phyloP scores from a whole-genome alignment of 2,113 vertebrate genomes.

The Calidris pugnax region DNA sequence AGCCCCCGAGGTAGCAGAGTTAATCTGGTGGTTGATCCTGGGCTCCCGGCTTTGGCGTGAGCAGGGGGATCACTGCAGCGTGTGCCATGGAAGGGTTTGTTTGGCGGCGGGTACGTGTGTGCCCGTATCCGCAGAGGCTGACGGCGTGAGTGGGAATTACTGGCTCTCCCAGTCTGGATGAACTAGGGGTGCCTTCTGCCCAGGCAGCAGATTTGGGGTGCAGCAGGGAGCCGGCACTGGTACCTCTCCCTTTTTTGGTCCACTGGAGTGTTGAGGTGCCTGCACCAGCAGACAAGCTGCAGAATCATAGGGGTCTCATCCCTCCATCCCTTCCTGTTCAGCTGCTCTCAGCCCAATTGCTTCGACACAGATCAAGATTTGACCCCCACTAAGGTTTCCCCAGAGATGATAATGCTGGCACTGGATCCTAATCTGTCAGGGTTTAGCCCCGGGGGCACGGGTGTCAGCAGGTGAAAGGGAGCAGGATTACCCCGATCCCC shows the following conservation, averaged over 20 bases:
- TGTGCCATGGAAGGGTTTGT: background rate
- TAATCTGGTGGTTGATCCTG: background rate
- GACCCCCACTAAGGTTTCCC: background rate
- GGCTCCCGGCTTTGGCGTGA: background rate
- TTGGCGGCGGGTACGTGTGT: fast-evolving
- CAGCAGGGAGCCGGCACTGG: background rate
- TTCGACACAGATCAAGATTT: background rate
- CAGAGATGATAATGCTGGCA: background rate
- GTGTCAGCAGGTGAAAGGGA: background rate
- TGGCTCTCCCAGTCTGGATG: background rate
- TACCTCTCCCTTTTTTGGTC: background rate
- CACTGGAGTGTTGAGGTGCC: background rate
- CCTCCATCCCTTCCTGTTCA: background rate
- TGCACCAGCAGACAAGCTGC: background rate
- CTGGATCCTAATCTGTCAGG: background rate
- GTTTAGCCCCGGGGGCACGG: background rate
- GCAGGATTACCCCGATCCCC: slow-evolving; percentile 14
- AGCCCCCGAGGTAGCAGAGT: background rate
- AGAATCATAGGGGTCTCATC: background rate
- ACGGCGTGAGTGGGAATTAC: fast-evolving
- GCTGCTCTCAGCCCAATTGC: background rate
- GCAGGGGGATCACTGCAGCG: background rate
- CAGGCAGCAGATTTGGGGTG: background rate
- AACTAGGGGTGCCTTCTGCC: background rate
- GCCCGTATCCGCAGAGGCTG: background rate